phyloP scores from a whole-genome alignment of 1,140 invertebrate species.

The Papilio helenus region DNA sequence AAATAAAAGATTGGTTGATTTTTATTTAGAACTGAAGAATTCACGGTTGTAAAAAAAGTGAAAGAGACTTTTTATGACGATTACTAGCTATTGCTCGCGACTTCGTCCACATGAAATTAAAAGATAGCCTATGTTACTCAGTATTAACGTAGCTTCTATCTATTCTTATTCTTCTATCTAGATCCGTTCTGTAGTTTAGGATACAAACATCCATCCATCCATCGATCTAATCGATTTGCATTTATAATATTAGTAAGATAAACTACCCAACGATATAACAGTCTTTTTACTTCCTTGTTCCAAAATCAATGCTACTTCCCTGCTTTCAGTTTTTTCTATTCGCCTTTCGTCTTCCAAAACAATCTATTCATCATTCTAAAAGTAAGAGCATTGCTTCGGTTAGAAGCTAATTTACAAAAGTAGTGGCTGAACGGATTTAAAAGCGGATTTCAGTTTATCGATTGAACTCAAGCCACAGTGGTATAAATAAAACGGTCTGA shows the following conservation, averaged over 20 bases:
- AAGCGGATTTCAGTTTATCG: neutral
- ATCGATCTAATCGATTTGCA: no score
- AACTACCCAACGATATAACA: no score
- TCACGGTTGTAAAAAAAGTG: no score
- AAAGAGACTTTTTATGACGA: no score
- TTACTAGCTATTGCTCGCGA: no score
- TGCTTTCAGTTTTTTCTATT: neutral
- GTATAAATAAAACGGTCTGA: neutral
- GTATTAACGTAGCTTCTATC: no score
- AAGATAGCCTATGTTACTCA: no score
- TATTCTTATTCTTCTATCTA: no score
- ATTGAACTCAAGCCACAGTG: slow-evolving; percentile 1
- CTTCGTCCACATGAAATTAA: no score
- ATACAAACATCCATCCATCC: no score
- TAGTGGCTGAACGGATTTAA: neutral
- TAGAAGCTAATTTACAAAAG: slow-evolving; percentile 8
- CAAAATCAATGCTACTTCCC: neutral
- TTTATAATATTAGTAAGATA: no score
- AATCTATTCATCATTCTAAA: neutral
- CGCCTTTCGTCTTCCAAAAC: neutral
- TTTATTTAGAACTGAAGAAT: neutral
- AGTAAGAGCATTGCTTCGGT: neutral
- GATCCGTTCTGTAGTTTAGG: no score
- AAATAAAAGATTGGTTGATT: neutral
- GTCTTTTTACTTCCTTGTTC: neutral